Evolutionary conservation across 2,888 invertebrate species (phyloP), one percentile per base, ranked within the genome.

Genomic region (Diadromus collaris): DNA sequence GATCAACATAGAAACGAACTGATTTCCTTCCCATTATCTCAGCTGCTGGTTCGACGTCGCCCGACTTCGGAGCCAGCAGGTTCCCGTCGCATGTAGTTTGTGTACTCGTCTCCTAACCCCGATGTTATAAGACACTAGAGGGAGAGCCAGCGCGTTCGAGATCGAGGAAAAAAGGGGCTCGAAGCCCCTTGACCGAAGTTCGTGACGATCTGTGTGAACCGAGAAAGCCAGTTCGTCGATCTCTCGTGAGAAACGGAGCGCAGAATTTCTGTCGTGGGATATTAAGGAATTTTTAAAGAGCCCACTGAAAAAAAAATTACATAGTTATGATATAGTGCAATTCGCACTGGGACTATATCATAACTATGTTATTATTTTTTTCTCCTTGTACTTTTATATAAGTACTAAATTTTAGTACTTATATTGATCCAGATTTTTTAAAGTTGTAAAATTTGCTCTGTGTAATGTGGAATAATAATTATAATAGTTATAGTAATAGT

Each of bases 1-100:
- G 90, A 90, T 90, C 90, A 90, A 90, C 90, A 90, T 90, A 90
- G 89, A 90, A 90, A 90, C 90, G 90, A 90, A 90, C 90, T 90
- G 89, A 90, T 90, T 90, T 90, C 88, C 89, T 89, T 90, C 88
- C 89, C 88, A 90, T 90, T 90, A 90, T 90, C 90, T 90, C 86
- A 81, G 83, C 83, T 83, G 82, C 78, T 76, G 63, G 68, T 74
- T 65, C 60, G 67, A 70, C 65, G 61, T 70, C 61, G 69, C 63
- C 48, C 58, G 56, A 56, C 61, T 70, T 61, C 76, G 48, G 58
- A 70, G 80, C 34, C 69, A 48, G 79, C 83, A 83, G 80, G 80
- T 83, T 78, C 68, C 69, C 74, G 71, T 78, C 76, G 67, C 60
- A 51, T 38, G 60, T 51, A 71, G 75, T 80, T 70, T 75, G 74